Evolutionary conservation across 1,140 invertebrate genomes (phyloP).

Genomic region (Heterodera schachtii): DNA sequence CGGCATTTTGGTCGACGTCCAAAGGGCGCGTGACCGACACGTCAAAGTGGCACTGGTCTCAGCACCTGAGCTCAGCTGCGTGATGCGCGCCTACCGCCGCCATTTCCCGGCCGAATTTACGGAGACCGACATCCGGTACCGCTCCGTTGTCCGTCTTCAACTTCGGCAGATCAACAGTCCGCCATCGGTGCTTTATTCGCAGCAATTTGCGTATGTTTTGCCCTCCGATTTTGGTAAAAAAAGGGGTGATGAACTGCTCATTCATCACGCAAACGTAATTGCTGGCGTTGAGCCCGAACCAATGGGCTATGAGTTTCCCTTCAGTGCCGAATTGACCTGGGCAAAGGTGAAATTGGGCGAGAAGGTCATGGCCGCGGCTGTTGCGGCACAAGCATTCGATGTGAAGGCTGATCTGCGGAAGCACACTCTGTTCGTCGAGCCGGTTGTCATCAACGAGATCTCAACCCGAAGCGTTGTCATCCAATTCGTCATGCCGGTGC

Average conservation of each 20-base stretch:
- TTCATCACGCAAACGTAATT: not conserved
- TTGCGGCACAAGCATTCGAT: not conserved
- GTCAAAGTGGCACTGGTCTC: not conserved
- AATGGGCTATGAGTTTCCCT: not conserved
- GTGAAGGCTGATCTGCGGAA: not conserved
- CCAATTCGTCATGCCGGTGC: not conserved
- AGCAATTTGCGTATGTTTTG: not conserved
- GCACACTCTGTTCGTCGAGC: slow-evolving; percentile 1
- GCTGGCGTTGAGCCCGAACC: not conserved
- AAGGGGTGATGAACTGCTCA: not conserved
- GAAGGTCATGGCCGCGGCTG: not conserved
- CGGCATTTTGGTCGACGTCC: not conserved
- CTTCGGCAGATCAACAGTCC: not conserved
- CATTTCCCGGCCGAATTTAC: not conserved
- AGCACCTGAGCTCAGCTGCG: not conserved
- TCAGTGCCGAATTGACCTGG: not conserved
- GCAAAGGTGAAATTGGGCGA: not conserved
- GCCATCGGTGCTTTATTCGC: not conserved
- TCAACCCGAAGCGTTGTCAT: not conserved
- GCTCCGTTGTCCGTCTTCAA: not conserved
- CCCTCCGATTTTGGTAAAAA: not conserved
- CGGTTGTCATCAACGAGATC: not conserved
- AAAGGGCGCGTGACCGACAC: not conserved
- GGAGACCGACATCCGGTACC: not conserved
- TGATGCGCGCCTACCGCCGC: not conserved